Base-by-base conservation (phyloP, 2,888 invertebrate species). In the Tortrix viridana region DNA sequence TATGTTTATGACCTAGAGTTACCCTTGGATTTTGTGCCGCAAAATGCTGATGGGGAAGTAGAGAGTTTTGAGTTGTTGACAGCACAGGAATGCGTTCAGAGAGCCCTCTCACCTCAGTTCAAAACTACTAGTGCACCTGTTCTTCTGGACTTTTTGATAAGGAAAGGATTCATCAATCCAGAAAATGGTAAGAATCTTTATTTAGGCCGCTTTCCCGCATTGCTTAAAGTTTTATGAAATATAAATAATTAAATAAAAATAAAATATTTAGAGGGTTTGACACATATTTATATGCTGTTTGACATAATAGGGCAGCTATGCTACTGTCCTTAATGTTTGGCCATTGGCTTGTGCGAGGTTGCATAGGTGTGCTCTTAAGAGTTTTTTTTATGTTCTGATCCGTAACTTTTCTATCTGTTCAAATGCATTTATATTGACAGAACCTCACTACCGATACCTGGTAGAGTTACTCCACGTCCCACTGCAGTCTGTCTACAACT, bases 81-180 rank as follows among this genome's bases (percentile, higher is more conserved):
- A 49, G 96, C 97, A 19, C 94, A 95, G 72, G 96, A 98, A 84
- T 96, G 96, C 77, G 88, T 97, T 73, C 96, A 97, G 74, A 94
- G 96, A 79, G 95, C 98, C 60, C 94, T 97, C 47, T 94, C 96
- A 9, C 94, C 96, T 0, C 96, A 97, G 72, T 98, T 98, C 84
- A 99, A 98, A 86, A 97, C 98, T 46, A 98, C 98, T 54, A 98
- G 98, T 83, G 96, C 97, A 67, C 97, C 98, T 48, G 97, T 98
- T 55, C 95, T 97, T 41, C 92, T 98, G 73, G 98, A 98, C 88
- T 98, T 98, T 87, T 93, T 98, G 76, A 96, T 98, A 80, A 94
- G 98, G 79, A 97, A 97, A 89, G 98, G 98, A 61, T 94, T 96
- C 73, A 95, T 98, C 65, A 97, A 96, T 72, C 95, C 97, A 5